Evolutionary conservation across 2,797 vertebrate species (phyloP).

Genomic region (Thunnus albacares): DNA sequence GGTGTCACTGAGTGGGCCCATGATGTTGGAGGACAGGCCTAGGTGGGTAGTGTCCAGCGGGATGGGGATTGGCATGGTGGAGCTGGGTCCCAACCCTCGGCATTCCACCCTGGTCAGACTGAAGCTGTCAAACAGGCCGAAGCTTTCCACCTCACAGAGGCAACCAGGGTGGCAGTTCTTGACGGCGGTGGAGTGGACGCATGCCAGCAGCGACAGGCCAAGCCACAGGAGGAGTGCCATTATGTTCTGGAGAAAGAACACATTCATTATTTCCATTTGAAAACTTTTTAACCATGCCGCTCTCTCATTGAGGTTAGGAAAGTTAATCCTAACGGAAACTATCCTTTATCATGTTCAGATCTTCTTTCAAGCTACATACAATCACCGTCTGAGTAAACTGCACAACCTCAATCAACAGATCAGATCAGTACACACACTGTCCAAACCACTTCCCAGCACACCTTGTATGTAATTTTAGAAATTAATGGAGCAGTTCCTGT

Average conservation of each 20-base stretch:
- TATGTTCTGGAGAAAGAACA: slow-evolving; percentile 67
- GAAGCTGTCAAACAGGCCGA: slow-evolving; percentile 97
- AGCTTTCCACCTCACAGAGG: slow-evolving; percentile 95
- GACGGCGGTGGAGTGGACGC: slow-evolving; percentile 73
- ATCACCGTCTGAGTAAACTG: not conserved
- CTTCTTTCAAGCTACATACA: too few species aligned
- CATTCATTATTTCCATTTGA: not conserved
- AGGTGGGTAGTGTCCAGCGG: slow-evolving; percentile 95
- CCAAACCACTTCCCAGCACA: not conserved
- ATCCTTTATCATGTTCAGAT: not conserved
- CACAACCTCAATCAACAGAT: not conserved
- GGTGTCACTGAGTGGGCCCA: slow-evolving; percentile 90
- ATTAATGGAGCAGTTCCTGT: slow-evolving; percentile 3
- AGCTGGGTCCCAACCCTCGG: slow-evolving; percentile 87
- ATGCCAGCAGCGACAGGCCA: slow-evolving; percentile 80
- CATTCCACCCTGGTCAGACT: slow-evolving; percentile 97
- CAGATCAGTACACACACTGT: not conserved
- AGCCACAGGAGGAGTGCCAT: slow-evolving; percentile 88
- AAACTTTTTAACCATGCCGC: not conserved
- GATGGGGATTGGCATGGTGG: slow-evolving; percentile 89
- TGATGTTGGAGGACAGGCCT: slow-evolving; percentile 92
- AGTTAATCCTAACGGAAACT: not conserved
- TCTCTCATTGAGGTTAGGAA: not conserved
- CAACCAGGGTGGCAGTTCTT: slow-evolving; percentile 93
- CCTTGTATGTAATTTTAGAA: slow-evolving; percentile 17